A percentile compares a stretch with the other conserved stretches of the same genome.
These are phyloP conservation scores for Propithecus deckenii DNA, from an alignment of 2,797 vertebrate species.

Conservation along the genomic window DNA sequence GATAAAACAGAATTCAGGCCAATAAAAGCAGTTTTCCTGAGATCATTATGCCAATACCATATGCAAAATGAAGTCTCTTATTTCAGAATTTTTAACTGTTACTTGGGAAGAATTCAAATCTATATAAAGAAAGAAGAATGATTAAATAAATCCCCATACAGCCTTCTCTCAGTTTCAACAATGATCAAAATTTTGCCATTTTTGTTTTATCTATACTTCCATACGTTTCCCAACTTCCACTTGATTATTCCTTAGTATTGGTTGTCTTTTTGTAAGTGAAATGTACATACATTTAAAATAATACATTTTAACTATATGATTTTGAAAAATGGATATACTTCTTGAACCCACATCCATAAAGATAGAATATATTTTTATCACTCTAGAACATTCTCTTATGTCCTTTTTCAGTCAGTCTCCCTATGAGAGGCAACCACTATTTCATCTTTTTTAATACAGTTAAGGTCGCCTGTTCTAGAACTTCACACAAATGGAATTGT, in stretches of 20 bases:
- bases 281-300: background rate
- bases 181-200: background rate
- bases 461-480: background rate
- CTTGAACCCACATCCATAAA: background rate
- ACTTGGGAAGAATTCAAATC: background rate
- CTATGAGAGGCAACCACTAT: background rate
- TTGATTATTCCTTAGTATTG: background rate
- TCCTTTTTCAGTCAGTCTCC: background rate
- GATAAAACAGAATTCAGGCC: background rate
- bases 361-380: background rate
- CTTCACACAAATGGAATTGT: background rate
- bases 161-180: background rate
- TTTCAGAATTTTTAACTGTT: conserved; percentile 32
- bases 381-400: background rate
- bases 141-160: background rate
- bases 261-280: background rate
- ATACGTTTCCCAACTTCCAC: background rate
- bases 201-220: background rate
- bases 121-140: background rate
- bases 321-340: background rate
- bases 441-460: background rate
- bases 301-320: background rate
- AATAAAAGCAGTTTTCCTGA: background rate
- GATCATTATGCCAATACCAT: background rate
- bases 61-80: background rate